These are phyloP conservation scores for Eonycteris spelaea DNA, from an alignment of 2,113 vertebrate species.

Conservation along the genomic window DNA sequence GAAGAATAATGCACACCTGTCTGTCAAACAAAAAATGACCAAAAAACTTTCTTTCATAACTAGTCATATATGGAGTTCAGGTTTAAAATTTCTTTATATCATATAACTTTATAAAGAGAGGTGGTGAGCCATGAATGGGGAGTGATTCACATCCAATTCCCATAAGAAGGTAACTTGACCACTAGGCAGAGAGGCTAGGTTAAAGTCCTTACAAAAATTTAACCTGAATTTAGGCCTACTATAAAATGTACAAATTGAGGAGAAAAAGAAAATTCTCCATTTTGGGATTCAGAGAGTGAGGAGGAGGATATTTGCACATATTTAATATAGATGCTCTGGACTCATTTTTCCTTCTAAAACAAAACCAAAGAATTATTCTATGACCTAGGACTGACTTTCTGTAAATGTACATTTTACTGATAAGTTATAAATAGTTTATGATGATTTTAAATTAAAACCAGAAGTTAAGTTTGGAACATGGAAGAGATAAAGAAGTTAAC, in stretches of 20 bases:
- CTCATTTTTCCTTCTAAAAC: neutral
- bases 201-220: conserved; percentile 22
- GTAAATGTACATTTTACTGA: conserved; percentile 67
- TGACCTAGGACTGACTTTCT: conserved; percentile 52
- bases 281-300: neutral
- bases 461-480: conserved; percentile 55
- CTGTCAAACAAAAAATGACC: conserved; percentile 41
- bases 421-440: conserved; percentile 62
- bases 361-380: conserved; percentile 38
- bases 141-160: neutral
- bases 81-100: conserved; percentile 36
- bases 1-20: conserved; percentile 36
- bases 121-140: neutral
- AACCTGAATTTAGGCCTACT: conserved; percentile 14
- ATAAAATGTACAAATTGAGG: neutral
- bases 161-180: neutral
- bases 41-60: conserved; percentile 9
- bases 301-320: neutral
- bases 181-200: neutral
- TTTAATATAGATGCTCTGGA: neutral
- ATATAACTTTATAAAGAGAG: neutral
- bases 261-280: neutral
- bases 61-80: neutral
- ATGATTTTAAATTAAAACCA: conserved; percentile 73
- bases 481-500: conserved; percentile 61